Evolutionary conservation across 2,797 vertebrate genomes (phyloP).

Genomic region (Kryptopterus vitreolus): DNA sequence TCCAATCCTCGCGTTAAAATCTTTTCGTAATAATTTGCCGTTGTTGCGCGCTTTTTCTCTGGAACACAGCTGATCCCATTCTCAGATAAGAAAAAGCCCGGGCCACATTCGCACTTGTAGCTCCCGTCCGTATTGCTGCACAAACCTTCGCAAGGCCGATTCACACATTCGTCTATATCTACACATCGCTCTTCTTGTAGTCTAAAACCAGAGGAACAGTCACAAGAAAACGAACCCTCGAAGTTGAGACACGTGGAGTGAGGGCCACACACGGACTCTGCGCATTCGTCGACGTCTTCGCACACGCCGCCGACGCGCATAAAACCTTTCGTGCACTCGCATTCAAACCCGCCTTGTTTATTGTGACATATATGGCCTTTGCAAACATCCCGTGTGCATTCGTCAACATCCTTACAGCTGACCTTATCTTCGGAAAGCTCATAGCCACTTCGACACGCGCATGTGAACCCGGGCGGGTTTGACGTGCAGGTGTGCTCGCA

Average conservation of each 20-base stretch:
- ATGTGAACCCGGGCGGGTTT: conserved; percentile 54
- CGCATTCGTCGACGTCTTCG: conserved; percentile 68
- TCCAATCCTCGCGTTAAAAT: background rate
- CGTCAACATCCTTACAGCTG: conserved; percentile 68
- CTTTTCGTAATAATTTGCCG: background rate
- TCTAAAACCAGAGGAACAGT: conserved; percentile 64
- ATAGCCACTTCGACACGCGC: conserved; percentile 66
- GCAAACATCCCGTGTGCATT: conserved; percentile 64
- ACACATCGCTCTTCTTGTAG: conserved; percentile 57
- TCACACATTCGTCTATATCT: conserved; percentile 68
- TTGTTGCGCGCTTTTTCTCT: background rate
- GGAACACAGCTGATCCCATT: conserved; percentile 51
- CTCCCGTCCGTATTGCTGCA: conserved; percentile 69
- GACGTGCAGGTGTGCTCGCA: conserved; percentile 65
- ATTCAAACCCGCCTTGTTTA: conserved; percentile 63
- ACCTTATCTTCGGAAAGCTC: conserved; percentile 57
- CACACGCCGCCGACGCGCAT: conserved; percentile 58
- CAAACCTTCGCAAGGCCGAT: conserved; percentile 55
- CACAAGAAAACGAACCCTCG: conserved; percentile 69
- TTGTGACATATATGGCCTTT: conserved; percentile 62
- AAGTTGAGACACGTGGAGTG: conserved; percentile 62
- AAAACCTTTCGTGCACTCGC: conserved; percentile 65
- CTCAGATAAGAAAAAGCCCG: conserved; percentile 45
- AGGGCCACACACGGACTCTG: conserved; percentile 57
- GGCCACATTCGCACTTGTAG: conserved; percentile 61